Evolutionary conservation across 2,113 vertebrate genomes (phyloP).

Genomic region (Pyxicephalus adspersus): DNA sequence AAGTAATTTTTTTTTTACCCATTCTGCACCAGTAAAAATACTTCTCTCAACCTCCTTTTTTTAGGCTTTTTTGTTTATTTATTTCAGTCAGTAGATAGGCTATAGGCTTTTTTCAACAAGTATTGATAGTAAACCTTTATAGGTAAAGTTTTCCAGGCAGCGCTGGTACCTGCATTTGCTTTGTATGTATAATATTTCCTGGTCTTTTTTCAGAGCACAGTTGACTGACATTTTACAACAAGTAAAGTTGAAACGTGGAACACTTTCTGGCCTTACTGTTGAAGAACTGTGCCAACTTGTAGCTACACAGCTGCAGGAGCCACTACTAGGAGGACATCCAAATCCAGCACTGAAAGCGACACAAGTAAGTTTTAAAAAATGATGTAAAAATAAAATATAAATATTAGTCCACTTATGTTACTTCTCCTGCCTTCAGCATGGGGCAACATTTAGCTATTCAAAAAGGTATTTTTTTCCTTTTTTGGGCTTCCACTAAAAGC

Average conservation of each 20-base stretch:
- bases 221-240: slow-evolving; percentile 87
- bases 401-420: not conserved
- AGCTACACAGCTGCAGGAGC: slow-evolving; percentile 53
- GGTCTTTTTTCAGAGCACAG: slow-evolving; percentile 69
- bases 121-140: not conserved
- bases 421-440: not conserved
- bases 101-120: too few species aligned
- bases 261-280: slow-evolving; percentile 86
- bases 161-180: not conserved
- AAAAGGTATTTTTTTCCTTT: too few species aligned
- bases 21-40: too few species aligned
- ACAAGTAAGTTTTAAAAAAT: slow-evolving; percentile 61
- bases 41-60: too few species aligned
- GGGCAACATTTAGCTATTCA: too few species aligned
- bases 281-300: slow-evolving; percentile 86
- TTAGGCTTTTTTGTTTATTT: too few species aligned
- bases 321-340: slow-evolving; percentile 76
- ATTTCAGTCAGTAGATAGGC: too few species aligned
- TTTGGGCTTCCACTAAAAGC: slow-evolving; percentile 13
- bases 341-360: slow-evolving; percentile 58
- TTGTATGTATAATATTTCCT: too few species aligned
- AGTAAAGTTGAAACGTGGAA: slow-evolving; percentile 87
- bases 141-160: not conserved
- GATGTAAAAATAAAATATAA: too few species aligned
- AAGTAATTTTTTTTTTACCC: slow-evolving; percentile 68